Evolutionary conservation across 2,113 vertebrate genomes (phyloP).

Genomic region (Dasyprocta punctata): DNA sequence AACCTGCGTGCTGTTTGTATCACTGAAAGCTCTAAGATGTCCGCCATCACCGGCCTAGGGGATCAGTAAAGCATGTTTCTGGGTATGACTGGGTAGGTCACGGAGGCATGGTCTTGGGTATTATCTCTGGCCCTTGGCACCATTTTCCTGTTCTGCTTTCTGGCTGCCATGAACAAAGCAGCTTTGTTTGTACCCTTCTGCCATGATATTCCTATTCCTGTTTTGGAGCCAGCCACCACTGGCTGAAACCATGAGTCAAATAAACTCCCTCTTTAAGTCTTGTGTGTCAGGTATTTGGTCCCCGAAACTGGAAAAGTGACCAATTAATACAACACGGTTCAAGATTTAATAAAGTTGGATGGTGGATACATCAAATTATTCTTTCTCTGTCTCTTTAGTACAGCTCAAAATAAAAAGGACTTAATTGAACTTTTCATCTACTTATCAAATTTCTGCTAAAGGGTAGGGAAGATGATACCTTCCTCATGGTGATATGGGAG

Average conservation of each 20-base stretch:
- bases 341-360: background rate
- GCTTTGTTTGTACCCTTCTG: background rate
- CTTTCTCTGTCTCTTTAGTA: background rate
- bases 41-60: background rate
- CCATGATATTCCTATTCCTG: background rate
- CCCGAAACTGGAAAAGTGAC: background rate
- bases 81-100: background rate
- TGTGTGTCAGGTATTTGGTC: background rate
- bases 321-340: background rate
- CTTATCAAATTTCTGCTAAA: slow-evolving; percentile 46
- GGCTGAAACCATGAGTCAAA: background rate
- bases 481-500: slow-evolving; percentile 79
- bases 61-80: background rate
- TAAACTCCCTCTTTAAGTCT: background rate
- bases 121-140: background rate
- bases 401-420: background rate
- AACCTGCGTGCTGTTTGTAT: background rate
- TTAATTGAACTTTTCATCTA: background rate
- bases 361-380: no score
- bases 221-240: background rate
- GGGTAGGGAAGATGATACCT: slow-evolving; percentile 77
- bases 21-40: background rate
- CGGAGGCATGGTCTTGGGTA: background rate
- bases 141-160: background rate
- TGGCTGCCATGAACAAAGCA: background rate